Evolutionary conservation across 2,113 vertebrate species (phyloP).

Genomic region (Anhinga rufa): DNA sequence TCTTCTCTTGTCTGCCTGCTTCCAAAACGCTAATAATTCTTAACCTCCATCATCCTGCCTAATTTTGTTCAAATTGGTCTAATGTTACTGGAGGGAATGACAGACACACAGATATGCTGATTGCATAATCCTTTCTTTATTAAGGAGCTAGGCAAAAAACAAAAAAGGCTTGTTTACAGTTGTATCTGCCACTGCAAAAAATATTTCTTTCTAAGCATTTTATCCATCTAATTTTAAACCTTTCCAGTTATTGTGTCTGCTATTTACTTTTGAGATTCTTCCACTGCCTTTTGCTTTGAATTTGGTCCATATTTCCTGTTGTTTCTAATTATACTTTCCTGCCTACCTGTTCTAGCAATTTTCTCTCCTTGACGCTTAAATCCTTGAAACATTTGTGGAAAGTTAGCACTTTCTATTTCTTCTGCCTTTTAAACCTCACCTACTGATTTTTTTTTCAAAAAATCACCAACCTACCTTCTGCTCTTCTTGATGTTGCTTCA

Average conservation of each 20-base stretch:
- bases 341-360: slow-evolving; percentile 14
- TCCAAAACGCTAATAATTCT: not conserved
- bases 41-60: not conserved
- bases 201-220: not conserved
- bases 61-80: not conserved
- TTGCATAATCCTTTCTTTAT: not conserved
- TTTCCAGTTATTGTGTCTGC: not conserved
- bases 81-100: not conserved
- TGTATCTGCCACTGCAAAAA: not conserved
- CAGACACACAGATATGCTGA: not conserved
- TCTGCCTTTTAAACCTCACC: slow-evolving; percentile 5
- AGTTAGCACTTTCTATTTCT: not conserved
- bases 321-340: slow-evolving; percentile 22
- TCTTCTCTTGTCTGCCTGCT: not conserved
- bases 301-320: not conserved
- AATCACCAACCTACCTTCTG: not conserved
- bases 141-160: not conserved
- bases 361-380: not conserved
- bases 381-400: not conserved
- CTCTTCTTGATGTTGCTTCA: not conserved
- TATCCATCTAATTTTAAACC: not conserved
- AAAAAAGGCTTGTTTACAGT: not conserved
- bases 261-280: not conserved
- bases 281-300: not conserved
- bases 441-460: not conserved